A percentile compares a stretch with the other conserved stretches of the same genome.
phyloP scores from a whole-genome alignment of 1,140 invertebrate genomes.

The Drosophila busckii region DNA sequence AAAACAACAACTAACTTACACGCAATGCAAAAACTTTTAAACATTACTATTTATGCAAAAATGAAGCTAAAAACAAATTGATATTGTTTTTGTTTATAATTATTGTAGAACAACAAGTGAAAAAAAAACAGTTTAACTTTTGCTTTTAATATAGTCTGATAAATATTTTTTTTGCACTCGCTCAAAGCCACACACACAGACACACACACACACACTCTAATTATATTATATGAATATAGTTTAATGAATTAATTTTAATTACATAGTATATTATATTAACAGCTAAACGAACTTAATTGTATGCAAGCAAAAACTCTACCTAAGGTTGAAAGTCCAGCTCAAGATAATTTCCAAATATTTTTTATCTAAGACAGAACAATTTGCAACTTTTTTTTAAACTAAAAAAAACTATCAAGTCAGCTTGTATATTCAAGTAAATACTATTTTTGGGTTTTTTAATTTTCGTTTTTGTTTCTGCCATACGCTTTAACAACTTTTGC shows the following conservation, averaged over 20 bases:
- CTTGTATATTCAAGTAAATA: too few species aligned
- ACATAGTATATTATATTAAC: slow-evolving; percentile 15
- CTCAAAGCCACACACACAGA: slow-evolving; percentile 25
- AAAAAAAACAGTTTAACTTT: slow-evolving; percentile 4
- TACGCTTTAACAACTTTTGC: slow-evolving; percentile 4
- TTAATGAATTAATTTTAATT: slow-evolving; percentile 20
- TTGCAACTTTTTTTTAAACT: too few species aligned
- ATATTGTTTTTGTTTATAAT: too few species aligned
- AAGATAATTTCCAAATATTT: too few species aligned
- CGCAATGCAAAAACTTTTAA: slow-evolving; percentile 2
- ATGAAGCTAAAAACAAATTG: too few species aligned
- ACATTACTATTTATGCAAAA: slow-evolving; percentile 20
- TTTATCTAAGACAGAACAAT: too few species aligned
- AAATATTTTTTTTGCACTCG: slow-evolving; percentile 18
- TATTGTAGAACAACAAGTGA: not conserved
- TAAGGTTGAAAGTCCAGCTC: slow-evolving; percentile 16
- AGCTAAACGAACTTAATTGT: slow-evolving; percentile 7
- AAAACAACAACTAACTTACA: too few species aligned
- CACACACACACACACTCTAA: not conserved
- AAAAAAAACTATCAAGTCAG: too few species aligned
- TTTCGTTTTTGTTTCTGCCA: slow-evolving; percentile 15
- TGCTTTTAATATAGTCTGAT: slow-evolving; percentile 41
- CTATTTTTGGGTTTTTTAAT: not conserved
- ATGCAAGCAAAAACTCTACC: too few species aligned
- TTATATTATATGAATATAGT: not conserved